Evolutionary conservation across 2,797 vertebrate genomes (phyloP), one percentile per base, ranked within the genome.

Genomic region (Chanos chanos): DNA sequence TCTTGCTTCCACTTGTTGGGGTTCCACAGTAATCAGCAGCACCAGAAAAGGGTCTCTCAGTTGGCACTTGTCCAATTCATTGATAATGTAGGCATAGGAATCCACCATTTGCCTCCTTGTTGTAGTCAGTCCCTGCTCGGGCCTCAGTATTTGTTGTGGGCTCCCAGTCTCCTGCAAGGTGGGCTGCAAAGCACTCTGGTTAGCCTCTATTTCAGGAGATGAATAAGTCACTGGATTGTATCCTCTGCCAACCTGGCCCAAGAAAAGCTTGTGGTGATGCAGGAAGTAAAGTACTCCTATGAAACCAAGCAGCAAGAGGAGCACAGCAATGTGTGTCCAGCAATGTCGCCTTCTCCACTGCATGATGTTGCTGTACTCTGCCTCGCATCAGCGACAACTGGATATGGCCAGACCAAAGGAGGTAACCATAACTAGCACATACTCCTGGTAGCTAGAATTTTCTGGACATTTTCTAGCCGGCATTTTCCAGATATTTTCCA

Each of bases 1-100:
- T 58, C 97, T 87, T 0, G 94, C 95, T 62, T 97, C 92, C 27
- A 81, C 85, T 73, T 97, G 93, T 41, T 89, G 86, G 0, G 94
- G 92, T 70, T 94, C 93, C 0, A 93, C 94, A 22, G 95, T 87
- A 52, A 99, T 94, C 39, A 99, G 83, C 59, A 99, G 28, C 77
- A 98, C 92, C 49, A 99, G 81, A 73, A 99, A 98, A 2, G 94
- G 93, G 9, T 18, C 54, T 61, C 75, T 79, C 5, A 85, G 76
- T 56, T 77, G 79, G 66, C 97, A 99, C 81, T 95, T 96, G 30
- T 85, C 82, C 1, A 92, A 92, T 70, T 99, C 93, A 0, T 97
- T 96, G 69, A 94, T 90, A 68, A 93, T 70, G 2, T 97, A 99
- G 40, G 84, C 85, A 77, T 94, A 97, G 8, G 90, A 91, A 57